These are phyloP conservation scores for Helleia helle DNA, from an alignment of 2,888 invertebrate species.

Conservation along the genomic window DNA sequence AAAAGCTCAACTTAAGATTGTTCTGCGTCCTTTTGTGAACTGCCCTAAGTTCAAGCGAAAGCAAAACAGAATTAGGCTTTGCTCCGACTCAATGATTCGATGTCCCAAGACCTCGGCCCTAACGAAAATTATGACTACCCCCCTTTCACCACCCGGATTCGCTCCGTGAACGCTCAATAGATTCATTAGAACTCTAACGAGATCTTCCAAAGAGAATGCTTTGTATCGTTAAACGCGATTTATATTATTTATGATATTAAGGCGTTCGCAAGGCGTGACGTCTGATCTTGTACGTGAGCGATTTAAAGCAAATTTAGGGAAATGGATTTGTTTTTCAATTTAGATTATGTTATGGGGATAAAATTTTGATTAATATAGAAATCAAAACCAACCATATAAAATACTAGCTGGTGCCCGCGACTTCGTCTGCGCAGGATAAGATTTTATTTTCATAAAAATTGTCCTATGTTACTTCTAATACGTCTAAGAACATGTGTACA, in stretches of 20 bases:
- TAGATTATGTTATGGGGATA: neutral
- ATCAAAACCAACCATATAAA: too few species aligned
- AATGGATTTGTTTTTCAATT: constrained; percentile 3
- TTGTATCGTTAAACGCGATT: constrained; percentile 66
- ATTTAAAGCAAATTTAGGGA: neutral
- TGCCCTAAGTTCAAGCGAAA: constrained; percentile 17
- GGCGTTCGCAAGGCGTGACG: neutral
- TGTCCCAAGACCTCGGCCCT: constrained; percentile 32
- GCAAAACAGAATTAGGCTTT: constrained; percentile 24
- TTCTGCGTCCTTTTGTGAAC: too few species aligned
- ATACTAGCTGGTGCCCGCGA: too few species aligned
- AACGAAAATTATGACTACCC: constrained; percentile 58
- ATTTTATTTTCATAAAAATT: too few species aligned
- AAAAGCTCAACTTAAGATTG: too few species aligned
- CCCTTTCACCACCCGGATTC: constrained; percentile 36
- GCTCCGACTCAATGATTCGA: constrained; percentile 37
- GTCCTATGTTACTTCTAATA: too few species aligned
- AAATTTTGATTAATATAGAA: too few species aligned
- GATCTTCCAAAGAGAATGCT: constrained; percentile 61
- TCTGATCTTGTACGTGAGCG: neutral
- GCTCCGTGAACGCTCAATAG: constrained; percentile 67
- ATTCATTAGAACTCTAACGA: constrained; percentile 71
- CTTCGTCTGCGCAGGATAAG: too few species aligned
- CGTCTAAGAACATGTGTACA: too few species aligned
- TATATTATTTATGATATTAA: constrained; percentile 43